phyloP scores from a whole-genome alignment of 2,888 invertebrate genomes.

The Drymonia ruficornis region DNA sequence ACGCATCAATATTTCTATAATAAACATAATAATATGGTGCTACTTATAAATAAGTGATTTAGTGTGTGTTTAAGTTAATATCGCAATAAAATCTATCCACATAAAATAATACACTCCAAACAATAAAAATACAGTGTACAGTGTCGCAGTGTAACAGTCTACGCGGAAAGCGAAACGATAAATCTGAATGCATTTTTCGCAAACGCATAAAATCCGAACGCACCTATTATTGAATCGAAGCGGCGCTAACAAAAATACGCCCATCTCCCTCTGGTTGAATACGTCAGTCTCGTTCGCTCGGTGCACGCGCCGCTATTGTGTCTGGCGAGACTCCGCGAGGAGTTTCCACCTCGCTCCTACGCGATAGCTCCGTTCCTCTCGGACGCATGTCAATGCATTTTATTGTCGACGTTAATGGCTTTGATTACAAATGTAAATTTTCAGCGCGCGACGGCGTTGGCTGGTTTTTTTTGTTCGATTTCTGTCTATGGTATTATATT shows the following conservation, averaged over 20 bases:
- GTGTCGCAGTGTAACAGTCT: constrained; percentile 63
- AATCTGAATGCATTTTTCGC: constrained; percentile 78
- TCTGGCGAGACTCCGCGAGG: constrained; percentile 69
- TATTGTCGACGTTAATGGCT: constrained; percentile 83
- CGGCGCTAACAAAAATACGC: constrained; percentile 44
- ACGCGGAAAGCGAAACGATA: constrained; percentile 74
- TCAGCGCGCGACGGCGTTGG: constrained; percentile 79
- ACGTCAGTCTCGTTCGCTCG: constrained; percentile 57
- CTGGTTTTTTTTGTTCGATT: constrained; percentile 73
- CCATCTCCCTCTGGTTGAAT: constrained; percentile 55
- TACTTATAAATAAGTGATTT: no score
- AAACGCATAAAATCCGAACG: constrained; percentile 80
- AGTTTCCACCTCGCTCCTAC: constrained; percentile 54
- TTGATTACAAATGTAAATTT: constrained; percentile 84
- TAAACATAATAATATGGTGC: no score
- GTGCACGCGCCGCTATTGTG: constrained; percentile 82
- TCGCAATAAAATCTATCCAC: constrained; percentile 7
- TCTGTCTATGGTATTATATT: constrained; percentile 78
- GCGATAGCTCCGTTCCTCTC: constrained; percentile 65
- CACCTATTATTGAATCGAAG: constrained; percentile 73
- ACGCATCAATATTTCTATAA: no score
- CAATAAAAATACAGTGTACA: constrained; percentile 35
- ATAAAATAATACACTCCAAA: constrained; percentile 27
- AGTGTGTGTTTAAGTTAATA: neutral
- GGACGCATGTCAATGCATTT: constrained; percentile 79